These are phyloP conservation scores for Emys orbicularis DNA, from an alignment of 2,797 vertebrate genomes.

Conservation along the genomic window DNA sequence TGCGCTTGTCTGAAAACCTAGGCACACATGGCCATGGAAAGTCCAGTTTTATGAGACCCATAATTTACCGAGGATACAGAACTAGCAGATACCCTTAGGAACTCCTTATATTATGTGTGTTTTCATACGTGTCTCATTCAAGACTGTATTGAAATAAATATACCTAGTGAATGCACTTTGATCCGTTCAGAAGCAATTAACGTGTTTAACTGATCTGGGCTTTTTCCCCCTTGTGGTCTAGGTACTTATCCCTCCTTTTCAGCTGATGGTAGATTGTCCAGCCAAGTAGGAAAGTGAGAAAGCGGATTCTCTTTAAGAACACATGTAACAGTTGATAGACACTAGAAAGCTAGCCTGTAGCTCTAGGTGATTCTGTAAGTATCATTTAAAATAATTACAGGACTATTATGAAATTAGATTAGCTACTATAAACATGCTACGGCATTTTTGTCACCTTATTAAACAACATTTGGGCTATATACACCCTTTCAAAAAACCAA, in stretches of 20 bases:
- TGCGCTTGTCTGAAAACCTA: no score
- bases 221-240: conserved; percentile 40
- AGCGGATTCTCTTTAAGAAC: background rate
- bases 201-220: conserved; percentile 57
- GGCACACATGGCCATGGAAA: background rate
- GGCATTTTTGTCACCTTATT: background rate
- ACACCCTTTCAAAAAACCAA: background rate
- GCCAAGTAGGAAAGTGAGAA: background rate
- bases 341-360: background rate
- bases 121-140: conserved; percentile 40
- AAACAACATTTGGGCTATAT: background rate
- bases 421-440: background rate
- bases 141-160: conserved; percentile 54
- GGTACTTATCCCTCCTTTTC: conserved; percentile 43
- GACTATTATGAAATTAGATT: background rate
- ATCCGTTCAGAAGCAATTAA: conserved; percentile 64
- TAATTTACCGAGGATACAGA: background rate
- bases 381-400: background rate
- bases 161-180: conserved; percentile 41
- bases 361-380: background rate
- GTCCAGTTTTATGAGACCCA: background rate
- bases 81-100: conserved; percentile 10
- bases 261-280: conserved; percentile 5
- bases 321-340: conserved; percentile 8
- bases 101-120: conserved; percentile 33